Evolutionary conservation across 37 sponge, comb jelly and placozoan species (phyloP).

Genomic region (Halisarca cf. caerulea): DNA sequence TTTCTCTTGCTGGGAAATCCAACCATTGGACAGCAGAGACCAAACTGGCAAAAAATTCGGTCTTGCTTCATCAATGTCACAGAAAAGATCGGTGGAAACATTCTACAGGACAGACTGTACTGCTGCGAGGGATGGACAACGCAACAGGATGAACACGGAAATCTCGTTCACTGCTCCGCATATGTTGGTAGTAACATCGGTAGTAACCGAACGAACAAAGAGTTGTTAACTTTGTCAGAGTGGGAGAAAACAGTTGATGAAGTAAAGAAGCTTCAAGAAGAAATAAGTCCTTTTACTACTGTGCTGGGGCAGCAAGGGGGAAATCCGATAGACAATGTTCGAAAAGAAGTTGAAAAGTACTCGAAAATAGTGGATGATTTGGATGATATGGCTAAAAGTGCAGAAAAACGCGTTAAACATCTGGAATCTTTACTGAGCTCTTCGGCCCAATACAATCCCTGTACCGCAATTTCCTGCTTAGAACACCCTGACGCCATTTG

Average conservation of each 20-base stretch:
- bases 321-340: not conserved
- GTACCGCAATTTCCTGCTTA: conserved; percentile 18
- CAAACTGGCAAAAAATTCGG: not conserved
- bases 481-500: conserved; percentile 54
- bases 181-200: conserved; percentile 1
- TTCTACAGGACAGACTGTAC: not conserved
- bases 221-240: not conserved
- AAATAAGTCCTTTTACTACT: not conserved
- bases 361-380: not conserved
- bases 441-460: not conserved
- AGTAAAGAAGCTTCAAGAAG: not conserved
- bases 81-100: not conserved
- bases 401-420: conserved; percentile 5
- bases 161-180: not conserved
- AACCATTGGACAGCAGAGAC: not conserved
- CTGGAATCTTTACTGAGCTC: not conserved
- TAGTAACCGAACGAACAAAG: not conserved
- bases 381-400: conserved; percentile 38
- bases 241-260: not conserved
- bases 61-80: conserved; percentile 18
- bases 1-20: not conserved
- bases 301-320: not conserved
- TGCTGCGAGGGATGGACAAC: conserved; percentile 36
- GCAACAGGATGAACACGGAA: not conserved
- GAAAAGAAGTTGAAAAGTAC: not conserved